Evolutionary conservation across 2,113 vertebrate species (phyloP).

Genomic region (Catharus minimus): DNA sequence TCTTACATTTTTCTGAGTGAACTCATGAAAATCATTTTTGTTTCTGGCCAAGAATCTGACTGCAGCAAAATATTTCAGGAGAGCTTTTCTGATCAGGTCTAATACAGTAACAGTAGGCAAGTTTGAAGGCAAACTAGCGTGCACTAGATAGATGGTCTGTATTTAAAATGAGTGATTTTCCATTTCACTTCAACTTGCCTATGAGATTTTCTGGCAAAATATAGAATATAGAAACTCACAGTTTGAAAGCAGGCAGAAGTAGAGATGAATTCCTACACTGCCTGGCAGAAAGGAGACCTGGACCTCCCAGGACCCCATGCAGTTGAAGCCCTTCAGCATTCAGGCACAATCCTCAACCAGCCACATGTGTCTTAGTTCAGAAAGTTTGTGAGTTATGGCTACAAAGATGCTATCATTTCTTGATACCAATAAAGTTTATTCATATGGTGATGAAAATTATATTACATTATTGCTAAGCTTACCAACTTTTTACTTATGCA

Average conservation of each 20-base stretch:
- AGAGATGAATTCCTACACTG: neutral
- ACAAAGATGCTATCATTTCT: neutral
- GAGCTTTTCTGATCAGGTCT: neutral
- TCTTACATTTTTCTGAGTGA: neutral
- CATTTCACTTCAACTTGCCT: neutral
- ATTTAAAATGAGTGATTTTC: neutral
- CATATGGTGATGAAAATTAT: neutral
- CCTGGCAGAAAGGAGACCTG: neutral
- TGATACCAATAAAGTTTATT: neutral
- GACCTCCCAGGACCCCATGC: accelerated
- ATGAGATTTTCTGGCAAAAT: neutral
- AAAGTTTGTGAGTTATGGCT: neutral
- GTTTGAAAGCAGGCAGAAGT: neutral
- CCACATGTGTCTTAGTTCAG: neutral
- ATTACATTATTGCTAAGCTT: neutral
- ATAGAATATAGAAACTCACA: neutral
- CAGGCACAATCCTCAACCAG: neutral
- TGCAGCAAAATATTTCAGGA: neutral
- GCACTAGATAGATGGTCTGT: neutral
- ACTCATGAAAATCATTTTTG: neutral
- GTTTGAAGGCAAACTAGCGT: neutral
- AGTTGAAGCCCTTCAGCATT: neutral
- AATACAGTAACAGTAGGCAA: neutral
- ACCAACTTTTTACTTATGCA: neutral
- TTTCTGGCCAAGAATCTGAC: neutral